Evolutionary conservation across 2,113 vertebrate genomes (phyloP).

Genomic region (Microtus montanus): DNA sequence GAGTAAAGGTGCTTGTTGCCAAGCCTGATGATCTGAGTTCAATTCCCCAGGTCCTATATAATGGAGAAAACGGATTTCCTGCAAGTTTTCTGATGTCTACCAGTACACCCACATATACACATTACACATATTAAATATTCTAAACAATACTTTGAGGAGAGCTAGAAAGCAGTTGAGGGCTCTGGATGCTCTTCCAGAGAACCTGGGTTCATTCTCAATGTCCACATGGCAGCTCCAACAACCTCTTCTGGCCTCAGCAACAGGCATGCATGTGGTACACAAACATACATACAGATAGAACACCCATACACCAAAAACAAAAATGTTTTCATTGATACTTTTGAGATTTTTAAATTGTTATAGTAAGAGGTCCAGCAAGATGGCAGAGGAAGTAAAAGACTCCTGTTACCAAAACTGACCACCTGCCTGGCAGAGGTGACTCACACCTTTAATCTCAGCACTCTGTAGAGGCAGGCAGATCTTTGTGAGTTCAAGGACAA

Average conservation of each 20-base stretch:
- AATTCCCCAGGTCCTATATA: neutral
- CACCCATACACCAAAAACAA: neutral
- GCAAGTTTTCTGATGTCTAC: neutral
- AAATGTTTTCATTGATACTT: neutral
- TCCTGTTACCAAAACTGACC: neutral
- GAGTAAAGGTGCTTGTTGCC: neutral
- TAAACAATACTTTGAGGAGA: neutral
- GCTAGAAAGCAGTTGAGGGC: neutral
- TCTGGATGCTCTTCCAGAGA: neutral
- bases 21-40: neutral
- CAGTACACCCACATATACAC: neutral
- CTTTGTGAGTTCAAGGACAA: no score
- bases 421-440: neutral
- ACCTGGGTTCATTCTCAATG: neutral
- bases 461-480: no score
- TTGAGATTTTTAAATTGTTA: neutral
- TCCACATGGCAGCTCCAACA: neutral
- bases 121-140: neutral
- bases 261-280: neutral
- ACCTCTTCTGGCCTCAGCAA: neutral
- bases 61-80: neutral
- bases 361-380: neutral
- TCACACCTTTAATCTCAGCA: no score
- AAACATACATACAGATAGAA: neutral
- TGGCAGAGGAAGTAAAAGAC: neutral